A percentile compares a stretch with the other conserved stretches of the same genome.
Evolutionary conservation across 2,888 invertebrate genomes (phyloP).

Genomic region (Epirrita christyi): DNA sequence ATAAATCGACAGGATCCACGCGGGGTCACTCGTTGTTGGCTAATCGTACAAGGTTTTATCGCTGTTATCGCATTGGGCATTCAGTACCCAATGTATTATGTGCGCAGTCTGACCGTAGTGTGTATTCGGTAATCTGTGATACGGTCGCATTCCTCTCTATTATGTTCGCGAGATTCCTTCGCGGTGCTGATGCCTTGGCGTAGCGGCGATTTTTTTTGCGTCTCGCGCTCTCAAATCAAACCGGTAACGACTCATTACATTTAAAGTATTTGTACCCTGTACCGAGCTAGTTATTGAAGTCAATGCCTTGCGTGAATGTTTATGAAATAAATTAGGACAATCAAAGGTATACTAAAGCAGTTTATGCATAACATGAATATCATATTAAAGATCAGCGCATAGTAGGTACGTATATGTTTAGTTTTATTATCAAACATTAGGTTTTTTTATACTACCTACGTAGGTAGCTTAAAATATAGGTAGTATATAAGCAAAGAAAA

Average conservation of each 20-base stretch:
- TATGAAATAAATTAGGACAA: conserved; percentile 27
- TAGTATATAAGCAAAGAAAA: background rate
- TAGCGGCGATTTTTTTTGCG: conserved; percentile 81
- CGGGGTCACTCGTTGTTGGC: conserved; percentile 72
- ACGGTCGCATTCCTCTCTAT: conserved; percentile 74
- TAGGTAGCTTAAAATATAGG: too few species aligned
- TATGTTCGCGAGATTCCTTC: conserved; percentile 73
- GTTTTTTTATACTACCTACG: conserved; percentile 1
- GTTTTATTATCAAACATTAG: too few species aligned
- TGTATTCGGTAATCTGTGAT: conserved; percentile 26
- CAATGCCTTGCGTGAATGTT: conserved; percentile 36
- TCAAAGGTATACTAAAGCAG: conserved; percentile 16
- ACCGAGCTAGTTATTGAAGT: conserved; percentile 33
- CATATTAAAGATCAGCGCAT: conserved; percentile 14
- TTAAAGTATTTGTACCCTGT: conserved; percentile 41
- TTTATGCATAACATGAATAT: conserved; percentile 14
- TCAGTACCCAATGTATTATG: conserved; percentile 28
- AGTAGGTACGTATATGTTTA: background rate
- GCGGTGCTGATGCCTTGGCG: conserved; percentile 56
- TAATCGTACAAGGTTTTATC: conserved; percentile 77
- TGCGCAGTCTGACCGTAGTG: conserved; percentile 41
- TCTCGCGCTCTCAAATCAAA: conserved; percentile 72
- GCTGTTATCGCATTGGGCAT: conserved; percentile 67
- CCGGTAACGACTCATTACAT: conserved; percentile 70
- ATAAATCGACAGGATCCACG: conserved; percentile 52